Percentiles rank a stretch among this genome's conserved stretches.
These are phyloP conservation scores for Theodoxus fluviatilis DNA, from an alignment of 2,888 invertebrate species.

Conservation along the genomic window DNA sequence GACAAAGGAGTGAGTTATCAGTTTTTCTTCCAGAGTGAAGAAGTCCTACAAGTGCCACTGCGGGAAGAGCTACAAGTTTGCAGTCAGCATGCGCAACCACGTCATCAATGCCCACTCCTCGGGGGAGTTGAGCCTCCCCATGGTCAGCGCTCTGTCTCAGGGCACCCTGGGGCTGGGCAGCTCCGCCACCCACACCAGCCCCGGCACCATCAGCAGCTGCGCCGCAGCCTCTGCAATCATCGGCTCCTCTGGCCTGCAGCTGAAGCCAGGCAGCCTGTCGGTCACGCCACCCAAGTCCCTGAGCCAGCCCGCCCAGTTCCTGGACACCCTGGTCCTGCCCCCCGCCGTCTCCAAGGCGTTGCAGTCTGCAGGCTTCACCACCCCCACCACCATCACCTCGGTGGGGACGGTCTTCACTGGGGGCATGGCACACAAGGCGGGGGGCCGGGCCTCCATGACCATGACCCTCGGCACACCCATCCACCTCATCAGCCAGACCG, in stretches of 20 bases:
- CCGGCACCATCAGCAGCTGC: slow-evolving; percentile 17
- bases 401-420: too few species aligned
- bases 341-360: too few species aligned
- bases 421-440: too few species aligned
- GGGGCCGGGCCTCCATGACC: slow-evolving; percentile 1
- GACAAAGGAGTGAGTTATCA: slow-evolving; percentile 25
- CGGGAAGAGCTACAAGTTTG: slow-evolving; percentile 85
- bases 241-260: neutral
- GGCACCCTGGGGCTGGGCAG: neutral
- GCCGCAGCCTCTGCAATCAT: neutral
- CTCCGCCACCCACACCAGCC: slow-evolving; percentile 6
- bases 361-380: too few species aligned
- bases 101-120: slow-evolving; percentile 66
- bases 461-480: slow-evolving; percentile 23
- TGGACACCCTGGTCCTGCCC: too few species aligned
- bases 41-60: slow-evolving; percentile 84
- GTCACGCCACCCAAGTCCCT: neutral
- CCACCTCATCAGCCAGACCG: slow-evolving; percentile 22
- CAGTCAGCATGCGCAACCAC: slow-evolving; percentile 80
- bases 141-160: slow-evolving; percentile 23
- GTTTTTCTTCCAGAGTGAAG: slow-evolving; percentile 74
- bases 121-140: slow-evolving; percentile 36
- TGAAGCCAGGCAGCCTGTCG: neutral
- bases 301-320: too few species aligned
- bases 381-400: too few species aligned